Evolutionary conservation across 2,888 invertebrate species (phyloP), one percentile per base, ranked within the genome.

Genomic region (Nymphalis c-album): DNA sequence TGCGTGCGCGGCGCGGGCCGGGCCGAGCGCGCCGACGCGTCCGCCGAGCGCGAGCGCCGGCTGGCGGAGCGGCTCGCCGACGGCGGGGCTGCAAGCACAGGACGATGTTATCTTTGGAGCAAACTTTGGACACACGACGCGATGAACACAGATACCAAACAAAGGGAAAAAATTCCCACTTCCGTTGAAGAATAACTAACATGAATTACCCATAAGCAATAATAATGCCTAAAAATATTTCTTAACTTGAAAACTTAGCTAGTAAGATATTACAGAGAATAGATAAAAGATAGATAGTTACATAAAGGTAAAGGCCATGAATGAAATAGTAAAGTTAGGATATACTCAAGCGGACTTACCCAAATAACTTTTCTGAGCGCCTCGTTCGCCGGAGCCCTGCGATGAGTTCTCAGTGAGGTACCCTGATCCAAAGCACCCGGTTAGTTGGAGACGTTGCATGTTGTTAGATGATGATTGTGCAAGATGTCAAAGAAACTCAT

Each of bases 361-460:
- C 31, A 80, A 10, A 4, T 61, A 70, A 0, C 72, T 74, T 68
- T 84, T 87, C 83, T 82, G 85, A 66, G 69, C 59, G 47, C 71
- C 75, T 1, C 81, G 78, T 10, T 78, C 89, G 0, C 82, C 86
- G 71, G 90, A 91, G 77, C 85, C 82, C 69, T 91, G 89, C 45
- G 89, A 85, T 0, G 91, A 88, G 80, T 85, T 87, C 85, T 90
- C 91, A 71, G 92, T 92, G 81, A 88, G 85, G 84, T 93, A 93
- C 79, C 92, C 92, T 92, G 91, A 85, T 83, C 86, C 88, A 84
- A 86, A 88, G 87, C 89, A 73, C 90, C 90, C 82, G 71, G 91
- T 91, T 91, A 91, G 90, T 90, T 59, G 73, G 67, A 69, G 70
- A 65, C 47, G 67, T 68, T 68, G 66, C 45, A 57, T 57, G 57